Evolutionary conservation across 1,140 invertebrate species (phyloP).

Genomic region (Fopius arisanus): DNA sequence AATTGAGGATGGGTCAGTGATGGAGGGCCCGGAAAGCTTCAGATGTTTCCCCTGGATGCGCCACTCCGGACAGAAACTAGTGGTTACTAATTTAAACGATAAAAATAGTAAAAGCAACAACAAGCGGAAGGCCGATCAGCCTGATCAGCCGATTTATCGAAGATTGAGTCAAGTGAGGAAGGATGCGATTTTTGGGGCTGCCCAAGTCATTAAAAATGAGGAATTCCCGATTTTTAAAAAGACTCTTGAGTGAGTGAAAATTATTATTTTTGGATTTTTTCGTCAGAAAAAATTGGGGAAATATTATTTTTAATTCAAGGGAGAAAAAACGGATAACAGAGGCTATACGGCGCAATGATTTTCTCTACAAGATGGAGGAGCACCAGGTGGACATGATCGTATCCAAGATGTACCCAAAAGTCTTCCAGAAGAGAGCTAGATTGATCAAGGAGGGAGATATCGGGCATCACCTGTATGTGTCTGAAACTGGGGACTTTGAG

Average conservation of each 20-base stretch:
- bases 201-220: background rate
- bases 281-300: background rate
- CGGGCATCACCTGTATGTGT: conserved; percentile 82
- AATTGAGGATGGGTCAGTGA: too few species aligned
- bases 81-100: background rate
- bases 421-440: conserved; percentile 76
- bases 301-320: conserved; percentile 32
- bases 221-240: conserved; percentile 10
- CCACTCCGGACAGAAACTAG: background rate
- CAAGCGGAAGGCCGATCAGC: background rate
- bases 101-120: background rate
- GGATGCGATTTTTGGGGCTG: conserved; percentile 20
- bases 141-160: conserved; percentile 7
- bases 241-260: conserved; percentile 12
- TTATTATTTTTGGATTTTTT: background rate
- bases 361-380: conserved; percentile 89
- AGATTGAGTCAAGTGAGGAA: background rate
- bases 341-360: conserved; percentile 88
- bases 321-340: conserved; percentile 67
- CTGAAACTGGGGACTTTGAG: conserved; percentile 85
- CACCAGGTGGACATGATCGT: conserved; percentile 85
- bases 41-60: background rate
- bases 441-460: conserved; percentile 90
- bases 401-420: conserved; percentile 88
- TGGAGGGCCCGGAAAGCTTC: too few species aligned